Conservation (phyloP, 2,888 invertebrate species). For the Lamproptera curius region DNA sequence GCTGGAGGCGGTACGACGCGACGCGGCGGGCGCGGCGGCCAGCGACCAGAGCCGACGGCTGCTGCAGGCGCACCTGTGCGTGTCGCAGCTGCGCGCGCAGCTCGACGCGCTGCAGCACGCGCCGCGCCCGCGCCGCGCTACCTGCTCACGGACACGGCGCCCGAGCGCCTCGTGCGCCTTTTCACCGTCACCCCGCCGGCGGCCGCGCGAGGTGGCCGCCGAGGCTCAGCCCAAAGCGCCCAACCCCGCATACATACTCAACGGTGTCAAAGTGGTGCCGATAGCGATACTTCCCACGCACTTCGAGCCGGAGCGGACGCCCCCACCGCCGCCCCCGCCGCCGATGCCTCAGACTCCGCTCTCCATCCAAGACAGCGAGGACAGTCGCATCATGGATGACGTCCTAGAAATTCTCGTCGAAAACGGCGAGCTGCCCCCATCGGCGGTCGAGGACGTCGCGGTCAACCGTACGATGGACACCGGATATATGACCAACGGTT, state of each 20-base stretch:
- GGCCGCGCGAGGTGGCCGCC: slow-evolving; percentile 23
- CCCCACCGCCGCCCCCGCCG: slow-evolving; percentile 51
- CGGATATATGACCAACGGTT: slow-evolving; percentile 38
- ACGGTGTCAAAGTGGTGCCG: slow-evolving; percentile 77
- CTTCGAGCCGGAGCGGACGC: slow-evolving; percentile 56
- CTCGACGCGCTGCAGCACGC: slow-evolving; percentile 79
- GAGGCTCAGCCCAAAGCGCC: slow-evolving; percentile 38
- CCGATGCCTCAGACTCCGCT: slow-evolving; percentile 46
- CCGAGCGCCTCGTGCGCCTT: slow-evolving; percentile 52
- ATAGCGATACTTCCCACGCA: slow-evolving; percentile 68
- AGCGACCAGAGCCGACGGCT: slow-evolving; percentile 65
- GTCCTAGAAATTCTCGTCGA: slow-evolving; percentile 95
- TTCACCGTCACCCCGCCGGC: slow-evolving; percentile 53
- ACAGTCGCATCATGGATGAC: slow-evolving; percentile 92
- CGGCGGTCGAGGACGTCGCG: slow-evolving; percentile 84
- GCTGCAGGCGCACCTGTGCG: slow-evolving; percentile 81
- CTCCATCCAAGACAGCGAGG: slow-evolving; percentile 47
- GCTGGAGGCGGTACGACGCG: slow-evolving; percentile 82
- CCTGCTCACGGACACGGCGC: slow-evolving; percentile 43
- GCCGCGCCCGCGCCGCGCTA: slow-evolving; percentile 68
- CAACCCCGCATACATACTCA: slow-evolving; percentile 80
- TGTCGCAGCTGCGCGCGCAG: slow-evolving; percentile 78
- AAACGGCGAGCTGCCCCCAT: slow-evolving; percentile 94
- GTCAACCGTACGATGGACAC: slow-evolving; percentile 61
- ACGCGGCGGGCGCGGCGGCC: slow-evolving; percentile 72